phyloP scores from a whole-genome alignment of 1,140 invertebrate species.

The Pentalonia nigronervosa region DNA sequence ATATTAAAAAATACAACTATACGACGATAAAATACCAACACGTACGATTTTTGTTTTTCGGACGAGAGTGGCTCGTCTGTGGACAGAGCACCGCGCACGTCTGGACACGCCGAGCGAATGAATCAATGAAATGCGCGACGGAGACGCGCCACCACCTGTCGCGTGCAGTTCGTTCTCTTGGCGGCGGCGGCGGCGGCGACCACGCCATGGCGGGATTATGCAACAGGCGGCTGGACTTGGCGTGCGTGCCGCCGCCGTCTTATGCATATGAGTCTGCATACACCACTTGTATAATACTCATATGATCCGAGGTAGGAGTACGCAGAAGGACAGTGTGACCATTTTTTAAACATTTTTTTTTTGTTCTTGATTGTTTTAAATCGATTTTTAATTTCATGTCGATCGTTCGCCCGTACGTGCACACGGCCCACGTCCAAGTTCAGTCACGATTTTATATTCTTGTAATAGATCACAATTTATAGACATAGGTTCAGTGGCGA shows the following conservation, averaged over 20 bases:
- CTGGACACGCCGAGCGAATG: conserved; percentile 34
- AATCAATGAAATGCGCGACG: neutral
- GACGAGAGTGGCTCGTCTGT: neutral
- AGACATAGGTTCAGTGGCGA: neutral
- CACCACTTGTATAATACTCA: neutral
- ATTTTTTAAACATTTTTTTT: conserved; percentile 25
- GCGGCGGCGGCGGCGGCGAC: neutral
- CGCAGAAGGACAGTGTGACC: conserved; percentile 45
- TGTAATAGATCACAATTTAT: neutral
- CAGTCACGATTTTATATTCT: neutral
- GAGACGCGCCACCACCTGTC: conserved; percentile 19
- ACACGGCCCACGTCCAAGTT: neutral
- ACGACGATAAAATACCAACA: neutral
- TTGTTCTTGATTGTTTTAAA: neutral
- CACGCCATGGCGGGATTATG: conserved; percentile 10
- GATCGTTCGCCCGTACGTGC: neutral
- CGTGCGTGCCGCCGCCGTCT: neutral
- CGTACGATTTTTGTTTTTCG: neutral
- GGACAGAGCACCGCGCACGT: neutral
- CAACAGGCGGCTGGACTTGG: conserved; percentile 2
- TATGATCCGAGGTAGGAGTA: neutral
- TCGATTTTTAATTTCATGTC: neutral
- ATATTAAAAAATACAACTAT: neutral
- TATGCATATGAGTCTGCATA: neutral
- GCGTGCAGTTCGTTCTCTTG: neutral